These are phyloP conservation scores for Amblyornis subalaris DNA, from an alignment of 2,113 vertebrate species.

Conservation along the genomic window DNA sequence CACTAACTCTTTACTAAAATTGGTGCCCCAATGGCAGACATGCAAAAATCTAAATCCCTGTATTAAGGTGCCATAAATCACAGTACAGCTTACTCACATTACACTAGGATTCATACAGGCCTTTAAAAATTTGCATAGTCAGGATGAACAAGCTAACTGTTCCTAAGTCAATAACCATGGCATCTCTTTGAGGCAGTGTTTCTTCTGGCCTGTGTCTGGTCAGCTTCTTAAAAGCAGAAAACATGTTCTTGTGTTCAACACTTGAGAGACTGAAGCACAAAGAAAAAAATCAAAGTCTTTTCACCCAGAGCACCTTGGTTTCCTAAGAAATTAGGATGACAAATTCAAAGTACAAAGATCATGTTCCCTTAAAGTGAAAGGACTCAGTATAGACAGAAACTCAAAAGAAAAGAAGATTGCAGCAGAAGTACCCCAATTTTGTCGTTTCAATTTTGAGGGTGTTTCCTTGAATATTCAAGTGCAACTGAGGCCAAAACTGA, in stretches of 20 bases:
- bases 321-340: neutral
- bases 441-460: neutral
- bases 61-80: slow-evolving; percentile 65
- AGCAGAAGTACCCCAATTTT: neutral
- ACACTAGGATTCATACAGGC: slow-evolving; percentile 37
- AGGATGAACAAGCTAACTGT: slow-evolving; percentile 33
- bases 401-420: neutral
- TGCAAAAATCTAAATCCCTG: slow-evolving; percentile 68
- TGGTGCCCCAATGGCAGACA: slow-evolving; percentile 55
- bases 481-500: neutral
- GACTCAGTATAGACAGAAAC: neutral
- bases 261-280: neutral
- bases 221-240: neutral
- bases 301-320: neutral
- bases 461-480: neutral
- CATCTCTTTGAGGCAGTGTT: neutral
- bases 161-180: neutral
- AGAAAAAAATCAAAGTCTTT: neutral
- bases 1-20: slow-evolving; percentile 54
- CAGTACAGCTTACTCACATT: slow-evolving; percentile 37
- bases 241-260: neutral
- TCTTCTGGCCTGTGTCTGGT: neutral
- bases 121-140: slow-evolving; percentile 50
- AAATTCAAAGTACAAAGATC: neutral
- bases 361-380: neutral